Evolutionary conservation across 1,140 invertebrate species (phyloP).

Genomic region (Drosophila mauritiana): DNA sequence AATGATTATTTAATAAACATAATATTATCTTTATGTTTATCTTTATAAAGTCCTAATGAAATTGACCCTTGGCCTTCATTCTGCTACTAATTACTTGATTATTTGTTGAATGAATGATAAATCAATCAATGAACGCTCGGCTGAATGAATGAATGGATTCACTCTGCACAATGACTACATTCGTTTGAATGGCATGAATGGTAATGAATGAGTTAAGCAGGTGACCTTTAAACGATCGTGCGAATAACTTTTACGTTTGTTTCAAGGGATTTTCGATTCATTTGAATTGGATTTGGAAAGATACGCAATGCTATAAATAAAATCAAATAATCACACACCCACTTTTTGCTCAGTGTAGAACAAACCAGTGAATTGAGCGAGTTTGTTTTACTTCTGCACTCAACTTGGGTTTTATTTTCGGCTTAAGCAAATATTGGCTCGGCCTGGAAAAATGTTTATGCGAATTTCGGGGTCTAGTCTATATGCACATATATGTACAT

Average conservation of each 20-base stretch:
- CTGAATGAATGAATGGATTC: slow-evolving; percentile 12
- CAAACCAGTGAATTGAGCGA: not conserved
- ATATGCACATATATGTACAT: not conserved
- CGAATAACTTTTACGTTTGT: slow-evolving; percentile 11
- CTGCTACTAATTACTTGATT: slow-evolving; percentile 1
- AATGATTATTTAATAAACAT: not conserved
- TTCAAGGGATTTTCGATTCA: not conserved
- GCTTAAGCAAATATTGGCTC: slow-evolving; percentile 35
- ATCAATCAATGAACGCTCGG: slow-evolving; percentile 18
- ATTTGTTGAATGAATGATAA: slow-evolving; percentile 15
- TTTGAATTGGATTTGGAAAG: too few species aligned
- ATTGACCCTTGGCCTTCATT: not conserved
- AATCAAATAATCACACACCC: not conserved
- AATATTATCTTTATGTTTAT: too few species aligned
- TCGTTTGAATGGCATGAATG: slow-evolving; percentile 24
- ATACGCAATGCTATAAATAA: too few species aligned
- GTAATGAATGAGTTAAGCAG: slow-evolving; percentile 22
- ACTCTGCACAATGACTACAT: not conserved
- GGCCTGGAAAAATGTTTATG: slow-evolving; percentile 44
- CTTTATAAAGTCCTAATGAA: too few species aligned
- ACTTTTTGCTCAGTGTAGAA: not conserved
- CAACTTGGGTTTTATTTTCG: slow-evolving; percentile 16
- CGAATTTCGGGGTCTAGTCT: slow-evolving; percentile 4
- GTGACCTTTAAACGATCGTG: slow-evolving; percentile 28
- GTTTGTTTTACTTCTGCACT: slow-evolving; percentile 17